Evolutionary conservation across 2,888 invertebrate genomes (phyloP).

Genomic region (Allolobophora icterica): DNA sequence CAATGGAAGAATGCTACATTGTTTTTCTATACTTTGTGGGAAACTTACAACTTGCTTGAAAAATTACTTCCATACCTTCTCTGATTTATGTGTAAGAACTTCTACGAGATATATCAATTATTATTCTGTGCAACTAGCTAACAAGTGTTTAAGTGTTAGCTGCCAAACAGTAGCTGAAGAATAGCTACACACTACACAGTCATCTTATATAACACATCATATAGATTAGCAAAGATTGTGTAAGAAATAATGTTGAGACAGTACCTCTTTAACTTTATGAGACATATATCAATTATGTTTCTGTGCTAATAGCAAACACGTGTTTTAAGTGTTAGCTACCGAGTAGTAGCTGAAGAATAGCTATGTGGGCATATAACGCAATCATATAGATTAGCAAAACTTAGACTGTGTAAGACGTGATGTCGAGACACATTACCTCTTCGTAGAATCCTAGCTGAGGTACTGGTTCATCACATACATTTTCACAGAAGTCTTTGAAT

Average conservation of each 20-base stretch:
- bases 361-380: neutral
- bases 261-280: too few species aligned
- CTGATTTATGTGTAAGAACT: neutral
- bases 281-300: too few species aligned
- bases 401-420: neutral
- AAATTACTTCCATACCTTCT: neutral
- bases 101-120: neutral
- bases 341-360: too few species aligned
- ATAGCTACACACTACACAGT: too few species aligned
- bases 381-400: neutral
- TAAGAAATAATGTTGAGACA: too few species aligned
- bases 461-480: conserved; percentile 91
- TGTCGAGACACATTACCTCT: conserved; percentile 34
- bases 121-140: neutral
- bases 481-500: conserved; percentile 99
- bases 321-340: too few species aligned
- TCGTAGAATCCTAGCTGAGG: conserved; percentile 76
- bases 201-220: too few species aligned
- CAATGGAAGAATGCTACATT: neutral
- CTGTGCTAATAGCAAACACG: too few species aligned
- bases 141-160: neutral
- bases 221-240: too few species aligned
- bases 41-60: neutral
- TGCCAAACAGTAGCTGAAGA: neutral
- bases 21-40: neutral